These are phyloP conservation scores for Spisula solida DNA, from an alignment of 2,888 invertebrate species.

Conservation along the genomic window DNA sequence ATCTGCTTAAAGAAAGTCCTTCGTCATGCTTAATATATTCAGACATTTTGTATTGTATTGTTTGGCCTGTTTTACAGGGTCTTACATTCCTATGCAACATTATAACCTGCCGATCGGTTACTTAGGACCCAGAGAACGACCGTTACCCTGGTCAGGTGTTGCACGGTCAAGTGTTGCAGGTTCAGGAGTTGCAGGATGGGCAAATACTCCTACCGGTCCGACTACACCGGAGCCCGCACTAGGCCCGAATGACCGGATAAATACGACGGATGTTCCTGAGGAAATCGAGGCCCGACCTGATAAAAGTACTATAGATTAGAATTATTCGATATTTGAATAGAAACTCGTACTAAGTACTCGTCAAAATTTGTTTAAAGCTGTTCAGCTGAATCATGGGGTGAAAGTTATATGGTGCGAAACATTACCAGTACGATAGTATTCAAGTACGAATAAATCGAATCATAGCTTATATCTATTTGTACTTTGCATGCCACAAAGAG, in stretches of 20 bases:
- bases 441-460: background rate
- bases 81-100: background rate
- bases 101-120: background rate
- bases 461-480: slow-evolving; percentile 7
- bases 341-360: background rate
- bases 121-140: background rate
- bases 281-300: slow-evolving; percentile 62
- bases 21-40: no score
- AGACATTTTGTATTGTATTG: no score
- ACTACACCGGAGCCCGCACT: slow-evolving; percentile 55
- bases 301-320: slow-evolving; percentile 51
- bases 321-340: background rate
- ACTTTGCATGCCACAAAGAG: background rate
- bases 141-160: background rate
- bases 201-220: background rate
- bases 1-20: no score
- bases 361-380: no score
- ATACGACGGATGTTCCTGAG: slow-evolving; percentile 63
- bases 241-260: slow-evolving; percentile 54
- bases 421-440: background rate
- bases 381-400: no score
- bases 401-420: background rate
- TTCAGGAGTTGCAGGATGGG: slow-evolving; percentile 53
- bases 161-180: slow-evolving; percentile 23
- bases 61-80: background rate